Conservation (phyloP, 37 sponge, comb jelly and placozoan genomes). For the Spongilla lacustris region DNA sequence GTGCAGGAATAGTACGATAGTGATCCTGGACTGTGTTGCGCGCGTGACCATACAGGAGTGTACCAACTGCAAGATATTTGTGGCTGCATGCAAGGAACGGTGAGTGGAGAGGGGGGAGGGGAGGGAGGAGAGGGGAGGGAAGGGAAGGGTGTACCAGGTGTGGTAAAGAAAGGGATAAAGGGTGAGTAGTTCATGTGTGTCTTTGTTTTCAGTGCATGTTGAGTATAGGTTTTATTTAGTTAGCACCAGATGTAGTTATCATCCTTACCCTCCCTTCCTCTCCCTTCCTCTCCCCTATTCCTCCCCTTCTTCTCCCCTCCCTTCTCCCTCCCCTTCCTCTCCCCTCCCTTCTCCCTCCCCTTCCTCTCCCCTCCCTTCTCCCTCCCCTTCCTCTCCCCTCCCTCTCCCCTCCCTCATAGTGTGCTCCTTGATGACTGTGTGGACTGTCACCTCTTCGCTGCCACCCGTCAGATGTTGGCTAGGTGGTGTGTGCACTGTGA, state of each 20-base stretch:
- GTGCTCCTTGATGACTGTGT: constrained; percentile 83
- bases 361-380: background rate
- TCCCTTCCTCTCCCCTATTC: no score
- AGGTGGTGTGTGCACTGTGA: constrained; percentile 72
- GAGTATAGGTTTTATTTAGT: no score
- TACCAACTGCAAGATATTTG: constrained; percentile 62
- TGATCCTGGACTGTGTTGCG: constrained; percentile 66
- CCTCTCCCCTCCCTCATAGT: constrained; percentile 34
- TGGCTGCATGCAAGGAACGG: constrained; percentile 88
- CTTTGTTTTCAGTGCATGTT: no score
- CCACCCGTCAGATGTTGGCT: constrained; percentile 81
- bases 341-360: background rate
- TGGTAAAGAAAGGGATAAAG: no score
- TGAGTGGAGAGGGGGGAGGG: background rate
- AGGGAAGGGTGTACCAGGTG: no score
- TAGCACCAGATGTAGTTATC: no score
- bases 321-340: background rate
- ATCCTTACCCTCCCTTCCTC: no score
- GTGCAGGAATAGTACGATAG: constrained; percentile 56
- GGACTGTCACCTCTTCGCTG: constrained; percentile 54
- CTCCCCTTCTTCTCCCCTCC: no score
- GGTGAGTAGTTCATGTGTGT: no score
- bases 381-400: background rate
- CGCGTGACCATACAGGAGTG: constrained; percentile 78
- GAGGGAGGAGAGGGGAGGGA: no score